Evolutionary conservation across 2,888 invertebrate species (phyloP).

Genomic region (Pseudolycoriella hygida): DNA sequence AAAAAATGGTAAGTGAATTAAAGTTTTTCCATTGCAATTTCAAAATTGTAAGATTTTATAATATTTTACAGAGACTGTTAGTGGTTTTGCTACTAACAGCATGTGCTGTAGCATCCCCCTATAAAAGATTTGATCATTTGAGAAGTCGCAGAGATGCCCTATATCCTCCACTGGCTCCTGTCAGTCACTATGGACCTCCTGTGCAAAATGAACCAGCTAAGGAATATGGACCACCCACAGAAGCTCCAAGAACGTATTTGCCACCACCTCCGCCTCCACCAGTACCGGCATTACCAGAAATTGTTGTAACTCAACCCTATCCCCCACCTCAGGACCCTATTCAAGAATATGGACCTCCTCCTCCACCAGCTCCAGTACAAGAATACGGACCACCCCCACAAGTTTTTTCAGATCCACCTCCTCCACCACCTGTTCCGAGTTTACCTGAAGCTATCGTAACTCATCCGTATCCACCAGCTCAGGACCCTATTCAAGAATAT

Average conservation of each 20-base stretch:
- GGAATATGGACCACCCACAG: background rate
- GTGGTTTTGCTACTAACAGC: no score
- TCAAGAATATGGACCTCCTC: slow-evolving; percentile 1
- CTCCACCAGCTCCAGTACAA: slow-evolving; percentile 7
- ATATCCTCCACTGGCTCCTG: slow-evolving; percentile 1
- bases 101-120: no score
- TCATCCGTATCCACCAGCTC: slow-evolving; percentile 11
- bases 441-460: slow-evolving; percentile 4
- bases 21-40: no score
- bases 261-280: background rate
- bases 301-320: background rate
- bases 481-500: background rate
- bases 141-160: slow-evolving; percentile 1
- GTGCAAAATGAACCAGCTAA: background rate
- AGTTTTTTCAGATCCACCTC: slow-evolving; percentile 11
- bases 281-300: background rate
- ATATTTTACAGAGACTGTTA: no score
- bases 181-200: slow-evolving; percentile 1
- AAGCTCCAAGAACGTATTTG: background rate
- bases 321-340: background rate
- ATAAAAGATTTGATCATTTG: no score
- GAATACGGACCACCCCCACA: slow-evolving; percentile 10
- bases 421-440: slow-evolving; percentile 1
- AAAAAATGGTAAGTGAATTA: no score
- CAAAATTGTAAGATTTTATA: no score